A percentile compares a stretch with the other conserved stretches of the same genome.
Conservation (phyloP, 2,888 invertebrate genomes). For the Clusia tigrina region DNA sequence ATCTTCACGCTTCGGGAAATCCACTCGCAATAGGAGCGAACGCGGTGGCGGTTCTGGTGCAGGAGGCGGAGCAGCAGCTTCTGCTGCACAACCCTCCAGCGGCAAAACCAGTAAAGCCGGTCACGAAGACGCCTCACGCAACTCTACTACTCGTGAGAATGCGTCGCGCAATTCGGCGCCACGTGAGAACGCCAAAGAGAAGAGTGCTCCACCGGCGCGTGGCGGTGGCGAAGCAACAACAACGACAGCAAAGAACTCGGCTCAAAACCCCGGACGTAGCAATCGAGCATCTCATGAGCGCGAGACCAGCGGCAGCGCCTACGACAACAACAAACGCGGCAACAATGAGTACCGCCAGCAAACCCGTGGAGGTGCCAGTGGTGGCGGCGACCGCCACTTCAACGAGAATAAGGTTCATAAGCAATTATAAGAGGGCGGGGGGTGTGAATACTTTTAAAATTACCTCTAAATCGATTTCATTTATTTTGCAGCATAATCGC, state of each 20-base stretch:
- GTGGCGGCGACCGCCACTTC: not conserved
- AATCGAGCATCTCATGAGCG: constrained; percentile 36
- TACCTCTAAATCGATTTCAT: not conserved
- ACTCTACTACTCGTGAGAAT: not conserved
- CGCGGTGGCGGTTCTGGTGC: not conserved
- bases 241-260: not conserved
- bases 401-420: constrained; percentile 11
- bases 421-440: too few relatives aligned
- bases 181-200: not conserved
- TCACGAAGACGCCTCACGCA: too few relatives aligned
- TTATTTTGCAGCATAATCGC: constrained; percentile 18
- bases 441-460: not conserved
- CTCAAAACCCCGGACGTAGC: constrained; percentile 30
- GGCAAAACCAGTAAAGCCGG: too few relatives aligned
- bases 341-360: too few relatives aligned
- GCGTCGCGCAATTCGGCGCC: not conserved
- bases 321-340: constrained; percentile 21
- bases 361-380: constrained; percentile 14
- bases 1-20: too few relatives aligned
- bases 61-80: too few relatives aligned
- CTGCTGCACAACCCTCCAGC: too few relatives aligned
- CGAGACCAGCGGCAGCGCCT: not conserved
- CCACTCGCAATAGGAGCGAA: not conserved
- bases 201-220: not conserved
- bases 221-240: too few relatives aligned